These are phyloP conservation scores for Panagrolaimus sp. DNA, from an alignment of 1,140 invertebrate genomes.

Conservation along the genomic window DNA sequence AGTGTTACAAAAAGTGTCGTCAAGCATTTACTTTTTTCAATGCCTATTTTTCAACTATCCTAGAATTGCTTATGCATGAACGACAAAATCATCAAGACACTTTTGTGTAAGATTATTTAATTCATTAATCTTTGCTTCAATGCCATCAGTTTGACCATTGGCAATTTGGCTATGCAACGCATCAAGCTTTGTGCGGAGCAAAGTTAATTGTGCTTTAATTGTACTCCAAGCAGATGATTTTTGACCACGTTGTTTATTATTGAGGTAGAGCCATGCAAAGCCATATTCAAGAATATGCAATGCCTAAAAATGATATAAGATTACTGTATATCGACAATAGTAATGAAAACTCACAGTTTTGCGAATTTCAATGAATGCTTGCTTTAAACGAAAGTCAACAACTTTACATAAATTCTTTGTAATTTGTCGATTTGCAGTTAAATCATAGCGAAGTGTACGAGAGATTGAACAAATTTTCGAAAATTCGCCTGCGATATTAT, in stretches of 20 bases:
- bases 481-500: not conserved
- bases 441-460: not conserved
- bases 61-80: not conserved
- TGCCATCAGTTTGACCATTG: not conserved
- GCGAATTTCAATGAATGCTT: constrained; percentile 17
- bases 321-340: not conserved
- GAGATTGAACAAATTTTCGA: not conserved
- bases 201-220: constrained; percentile 13
- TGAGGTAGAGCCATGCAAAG: constrained; percentile 25
- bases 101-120: not conserved
- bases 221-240: constrained; percentile 7
- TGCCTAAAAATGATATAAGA: constrained; percentile 7
- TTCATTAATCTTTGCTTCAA: constrained; percentile 3
- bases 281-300: constrained; percentile 21
- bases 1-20: no score
- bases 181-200: constrained; percentile 16
- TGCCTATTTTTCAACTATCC: no score
- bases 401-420: constrained; percentile 13
- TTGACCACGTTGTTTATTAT: not conserved
- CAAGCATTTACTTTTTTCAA: no score
- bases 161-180: constrained; percentile 4
- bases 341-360: constrained; percentile 1
- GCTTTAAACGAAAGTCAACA: constrained; percentile 19
- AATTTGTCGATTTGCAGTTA: constrained; percentile 17
- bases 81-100: constrained; percentile 4